Percentiles rank a stretch among this genome's conserved stretches.
Evolutionary conservation across 2,888 invertebrate species (phyloP).

Genomic region (Ctena decussata): DNA sequence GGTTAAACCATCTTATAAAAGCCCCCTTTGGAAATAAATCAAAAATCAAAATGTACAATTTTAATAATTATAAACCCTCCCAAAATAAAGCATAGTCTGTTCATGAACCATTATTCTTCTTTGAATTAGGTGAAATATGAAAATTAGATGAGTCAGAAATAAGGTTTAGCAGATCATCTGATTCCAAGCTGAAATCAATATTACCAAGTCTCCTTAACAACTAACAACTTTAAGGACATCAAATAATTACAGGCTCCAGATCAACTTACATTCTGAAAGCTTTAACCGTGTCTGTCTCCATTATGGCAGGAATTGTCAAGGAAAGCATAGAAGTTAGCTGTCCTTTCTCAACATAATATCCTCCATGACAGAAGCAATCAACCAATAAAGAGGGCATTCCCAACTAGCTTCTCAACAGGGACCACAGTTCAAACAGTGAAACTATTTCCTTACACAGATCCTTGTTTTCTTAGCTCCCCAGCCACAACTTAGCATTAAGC

Average conservation of each 20-base stretch:
- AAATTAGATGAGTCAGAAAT: neutral
- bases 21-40: too few species aligned
- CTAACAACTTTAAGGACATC: neutral
- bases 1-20: too few species aligned
- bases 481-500: neutral
- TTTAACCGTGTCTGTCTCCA: slow-evolving; percentile 82
- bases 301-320: slow-evolving; percentile 65
- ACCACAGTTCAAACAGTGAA: neutral
- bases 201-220: neutral
- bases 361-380: slow-evolving; percentile 75
- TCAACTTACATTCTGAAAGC: slow-evolving; percentile 82
- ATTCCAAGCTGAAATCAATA: neutral
- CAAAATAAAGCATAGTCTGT: too few species aligned
- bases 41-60: too few species aligned
- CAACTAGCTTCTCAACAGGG: slow-evolving; percentile 5
- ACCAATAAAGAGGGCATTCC: slow-evolving; percentile 66
- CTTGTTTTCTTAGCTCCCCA: neutral
- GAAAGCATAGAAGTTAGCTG: slow-evolving; percentile 54
- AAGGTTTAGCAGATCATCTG: neutral
- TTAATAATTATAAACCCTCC: too few species aligned
- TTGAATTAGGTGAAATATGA: neutral
- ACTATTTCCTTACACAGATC: neutral
- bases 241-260: neutral
- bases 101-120: neutral
- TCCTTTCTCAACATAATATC: slow-evolving; percentile 64